Percentiles rank a stretch among this genome's conserved stretches.
These are phyloP conservation scores for Hemitrygon akajei DNA, from an alignment of 2,797 vertebrate genomes.

Conservation along the genomic window DNA sequence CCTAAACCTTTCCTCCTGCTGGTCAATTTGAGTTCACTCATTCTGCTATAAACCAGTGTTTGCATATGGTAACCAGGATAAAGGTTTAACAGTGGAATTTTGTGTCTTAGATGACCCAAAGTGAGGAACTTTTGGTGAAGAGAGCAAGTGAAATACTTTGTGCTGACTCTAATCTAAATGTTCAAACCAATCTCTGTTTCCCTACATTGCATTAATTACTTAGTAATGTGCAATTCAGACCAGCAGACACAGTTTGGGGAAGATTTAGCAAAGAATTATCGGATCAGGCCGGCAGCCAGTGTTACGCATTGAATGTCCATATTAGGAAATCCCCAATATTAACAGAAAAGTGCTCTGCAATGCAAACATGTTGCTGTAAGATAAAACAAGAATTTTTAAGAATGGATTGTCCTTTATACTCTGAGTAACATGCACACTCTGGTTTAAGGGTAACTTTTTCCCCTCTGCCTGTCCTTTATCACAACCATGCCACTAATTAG, in stretches of 20 bases:
- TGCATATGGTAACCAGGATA: not conserved
- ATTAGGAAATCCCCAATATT: not conserved
- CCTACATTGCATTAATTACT: not conserved
- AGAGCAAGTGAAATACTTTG: not conserved
- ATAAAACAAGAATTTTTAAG: not conserved
- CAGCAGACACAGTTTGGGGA: too few relatives aligned
- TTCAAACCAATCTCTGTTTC: not conserved
- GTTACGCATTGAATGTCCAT: not conserved
- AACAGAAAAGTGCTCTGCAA: not conserved
- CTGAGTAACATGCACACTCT: not conserved
- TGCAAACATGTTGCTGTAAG: not conserved
- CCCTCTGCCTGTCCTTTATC: too few relatives aligned
- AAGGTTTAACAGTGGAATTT: not conserved
- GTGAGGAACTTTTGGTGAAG: too few relatives aligned
- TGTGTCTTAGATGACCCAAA: not conserved
- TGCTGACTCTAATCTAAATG: not conserved
- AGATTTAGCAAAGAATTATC: not conserved
- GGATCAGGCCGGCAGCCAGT: not conserved
- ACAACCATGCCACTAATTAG: not conserved
- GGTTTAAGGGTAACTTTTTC: not conserved
- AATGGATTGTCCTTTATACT: not conserved
- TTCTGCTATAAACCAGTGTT: not conserved
- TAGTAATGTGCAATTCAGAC: not conserved
- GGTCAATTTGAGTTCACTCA: not conserved
- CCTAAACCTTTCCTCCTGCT: not conserved